A percentile compares a stretch with the other conserved stretches of the same genome.
phyloP scores from a whole-genome alignment of 2,113 vertebrate species.

The Psophia crepitans region DNA sequence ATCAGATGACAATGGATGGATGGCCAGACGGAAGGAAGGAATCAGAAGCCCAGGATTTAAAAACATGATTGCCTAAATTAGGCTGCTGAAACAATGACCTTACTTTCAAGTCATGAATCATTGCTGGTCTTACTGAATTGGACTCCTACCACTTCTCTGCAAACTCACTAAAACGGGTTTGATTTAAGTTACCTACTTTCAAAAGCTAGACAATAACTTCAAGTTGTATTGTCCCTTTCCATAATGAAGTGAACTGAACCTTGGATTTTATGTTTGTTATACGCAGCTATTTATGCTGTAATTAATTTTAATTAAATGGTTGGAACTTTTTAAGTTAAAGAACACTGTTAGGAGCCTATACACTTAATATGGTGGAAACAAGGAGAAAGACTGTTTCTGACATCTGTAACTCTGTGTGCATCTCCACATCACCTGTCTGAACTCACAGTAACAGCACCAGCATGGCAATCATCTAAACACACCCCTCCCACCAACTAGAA shows the following conservation, averaged over 20 bases:
- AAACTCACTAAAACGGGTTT: not conserved
- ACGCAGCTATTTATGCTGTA: not conserved
- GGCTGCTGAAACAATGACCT: not conserved
- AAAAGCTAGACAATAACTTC: not conserved
- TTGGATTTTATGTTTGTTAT: not conserved
- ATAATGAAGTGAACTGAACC: not conserved
- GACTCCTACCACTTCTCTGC: not conserved
- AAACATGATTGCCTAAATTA: not conserved
- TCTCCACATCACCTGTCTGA: not conserved
- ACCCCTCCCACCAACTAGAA: not conserved
- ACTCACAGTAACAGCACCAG: not conserved
- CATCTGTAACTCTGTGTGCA: not conserved
- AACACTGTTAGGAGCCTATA: not conserved
- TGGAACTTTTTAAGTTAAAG: not conserved
- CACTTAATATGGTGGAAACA: not conserved
- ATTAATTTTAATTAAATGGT: constrained; percentile 8
- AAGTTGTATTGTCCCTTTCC: not conserved
- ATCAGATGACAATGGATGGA: not conserved
- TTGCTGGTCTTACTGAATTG: not conserved
- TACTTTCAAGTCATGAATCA: not conserved
- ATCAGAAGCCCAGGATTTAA: not conserved
- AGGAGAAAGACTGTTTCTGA: not conserved
- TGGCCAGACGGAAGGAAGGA: not conserved
- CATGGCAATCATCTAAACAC: not conserved
- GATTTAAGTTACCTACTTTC: not conserved